Evolutionary conservation across 37 sponge, comb jelly and placozoan genomes (phyloP).

Genomic region (Hexactinellida sp.): DNA sequence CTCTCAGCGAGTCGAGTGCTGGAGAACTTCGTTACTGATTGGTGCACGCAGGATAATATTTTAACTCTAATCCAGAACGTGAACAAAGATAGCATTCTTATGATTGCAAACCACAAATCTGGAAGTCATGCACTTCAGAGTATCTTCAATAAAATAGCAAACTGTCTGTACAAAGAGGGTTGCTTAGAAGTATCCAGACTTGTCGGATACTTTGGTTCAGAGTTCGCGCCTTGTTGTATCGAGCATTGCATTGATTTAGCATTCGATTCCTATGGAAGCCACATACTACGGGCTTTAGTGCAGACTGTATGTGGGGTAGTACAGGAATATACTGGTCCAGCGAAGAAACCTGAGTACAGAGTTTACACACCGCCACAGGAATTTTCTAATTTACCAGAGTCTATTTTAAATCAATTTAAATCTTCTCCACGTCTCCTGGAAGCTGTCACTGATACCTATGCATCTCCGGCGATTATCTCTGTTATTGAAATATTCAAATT

Average conservation of each 20-base stretch:
- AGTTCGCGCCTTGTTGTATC: background rate
- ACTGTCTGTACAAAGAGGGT: background rate
- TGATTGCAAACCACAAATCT: background rate
- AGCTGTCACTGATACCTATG: background rate
- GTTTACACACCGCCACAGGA: background rate
- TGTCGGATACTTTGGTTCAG: background rate
- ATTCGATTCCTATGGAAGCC: background rate
- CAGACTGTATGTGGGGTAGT: background rate
- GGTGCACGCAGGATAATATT: background rate
- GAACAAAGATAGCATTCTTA: background rate
- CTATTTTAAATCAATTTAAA: background rate
- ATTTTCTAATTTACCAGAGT: background rate
- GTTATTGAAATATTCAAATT: background rate
- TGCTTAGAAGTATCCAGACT: background rate
- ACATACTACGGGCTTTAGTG: background rate
- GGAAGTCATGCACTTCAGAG: background rate
- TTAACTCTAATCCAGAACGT: background rate
- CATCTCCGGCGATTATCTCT: background rate
- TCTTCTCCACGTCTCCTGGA: background rate
- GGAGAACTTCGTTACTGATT: background rate
- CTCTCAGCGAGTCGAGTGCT: background rate
- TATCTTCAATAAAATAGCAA: background rate
- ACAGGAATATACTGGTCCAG: background rate
- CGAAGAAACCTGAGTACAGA: background rate
- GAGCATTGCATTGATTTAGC: background rate